These are phyloP conservation scores for Tribolium castaneum DNA, from an alignment of 1,140 invertebrate species.

Conservation along the genomic window DNA sequence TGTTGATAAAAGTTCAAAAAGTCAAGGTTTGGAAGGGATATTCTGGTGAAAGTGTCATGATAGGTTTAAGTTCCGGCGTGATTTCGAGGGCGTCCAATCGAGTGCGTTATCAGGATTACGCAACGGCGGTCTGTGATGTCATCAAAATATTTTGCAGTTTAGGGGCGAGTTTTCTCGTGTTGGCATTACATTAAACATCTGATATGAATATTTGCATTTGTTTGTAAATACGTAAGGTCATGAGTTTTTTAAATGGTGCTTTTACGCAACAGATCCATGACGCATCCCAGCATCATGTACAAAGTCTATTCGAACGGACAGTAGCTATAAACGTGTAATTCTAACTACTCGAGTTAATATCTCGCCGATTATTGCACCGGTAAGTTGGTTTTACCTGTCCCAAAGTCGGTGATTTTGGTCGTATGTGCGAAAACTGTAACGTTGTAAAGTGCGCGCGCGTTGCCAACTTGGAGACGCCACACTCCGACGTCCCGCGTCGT, in stretches of 20 bases:
- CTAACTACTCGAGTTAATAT: background rate
- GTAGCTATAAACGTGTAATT: background rate
- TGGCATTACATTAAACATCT: background rate
- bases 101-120: background rate
- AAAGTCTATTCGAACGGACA: slow-evolving; percentile 27
- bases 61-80: background rate
- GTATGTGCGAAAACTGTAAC: slow-evolving; percentile 51
- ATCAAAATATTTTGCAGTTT: background rate
- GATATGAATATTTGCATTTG: slow-evolving; percentile 15
- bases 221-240: slow-evolving; percentile 25
- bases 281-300: slow-evolving; percentile 22
- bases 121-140: background rate
- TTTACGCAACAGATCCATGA: slow-evolving; percentile 31
- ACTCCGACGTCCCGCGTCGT: slow-evolving; percentile 43
- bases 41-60: slow-evolving; percentile 5
- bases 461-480: slow-evolving; percentile 52
- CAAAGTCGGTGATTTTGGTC: slow-evolving; percentile 12
- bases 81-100: background rate
- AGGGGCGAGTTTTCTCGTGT: background rate
- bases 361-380: background rate
- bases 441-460: slow-evolving; percentile 48
- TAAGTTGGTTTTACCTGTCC: slow-evolving; percentile 11
- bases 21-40: slow-evolving; percentile 24
- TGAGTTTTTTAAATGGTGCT: slow-evolving; percentile 9
- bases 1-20: background rate